phyloP scores from a whole-genome alignment of 2,797 vertebrate genomes.

The Todus mexicanus region DNA sequence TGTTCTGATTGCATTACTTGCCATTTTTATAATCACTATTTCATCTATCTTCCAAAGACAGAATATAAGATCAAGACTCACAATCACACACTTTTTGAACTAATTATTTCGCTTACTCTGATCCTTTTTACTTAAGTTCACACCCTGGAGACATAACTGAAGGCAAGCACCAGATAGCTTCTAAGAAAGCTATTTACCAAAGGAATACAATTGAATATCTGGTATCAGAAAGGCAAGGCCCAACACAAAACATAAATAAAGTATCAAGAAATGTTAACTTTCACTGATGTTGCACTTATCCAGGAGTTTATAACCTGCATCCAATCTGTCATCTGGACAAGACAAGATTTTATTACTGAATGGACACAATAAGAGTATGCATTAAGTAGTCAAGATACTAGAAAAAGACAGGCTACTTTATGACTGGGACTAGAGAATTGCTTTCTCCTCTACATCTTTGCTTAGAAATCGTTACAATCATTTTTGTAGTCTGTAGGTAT shows the following conservation, averaged over 20 bases:
- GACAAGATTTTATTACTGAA: background rate
- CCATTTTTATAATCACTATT: background rate
- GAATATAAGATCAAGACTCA: background rate
- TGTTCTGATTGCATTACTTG: background rate
- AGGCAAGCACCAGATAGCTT: background rate
- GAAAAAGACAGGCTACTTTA: background rate
- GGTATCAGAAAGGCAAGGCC: background rate
- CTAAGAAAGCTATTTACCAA: background rate
- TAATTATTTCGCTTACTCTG: background rate
- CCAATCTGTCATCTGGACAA: background rate
- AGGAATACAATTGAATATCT: background rate
- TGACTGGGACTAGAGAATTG: background rate
- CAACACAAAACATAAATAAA: background rate
- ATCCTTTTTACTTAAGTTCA: background rate
- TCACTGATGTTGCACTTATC: background rate
- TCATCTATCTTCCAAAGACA: background rate
- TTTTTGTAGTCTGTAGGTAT: background rate
- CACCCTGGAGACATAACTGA: background rate
- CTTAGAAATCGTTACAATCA: background rate
- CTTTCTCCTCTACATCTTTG: background rate
- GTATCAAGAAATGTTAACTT: background rate
- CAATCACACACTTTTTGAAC: accelerated
- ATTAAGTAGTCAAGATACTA: background rate
- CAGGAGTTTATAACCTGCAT: background rate
- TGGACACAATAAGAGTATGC: background rate